Evolutionary conservation across 2,888 invertebrate genomes (phyloP).

Genomic region (Phania funesta): DNA sequence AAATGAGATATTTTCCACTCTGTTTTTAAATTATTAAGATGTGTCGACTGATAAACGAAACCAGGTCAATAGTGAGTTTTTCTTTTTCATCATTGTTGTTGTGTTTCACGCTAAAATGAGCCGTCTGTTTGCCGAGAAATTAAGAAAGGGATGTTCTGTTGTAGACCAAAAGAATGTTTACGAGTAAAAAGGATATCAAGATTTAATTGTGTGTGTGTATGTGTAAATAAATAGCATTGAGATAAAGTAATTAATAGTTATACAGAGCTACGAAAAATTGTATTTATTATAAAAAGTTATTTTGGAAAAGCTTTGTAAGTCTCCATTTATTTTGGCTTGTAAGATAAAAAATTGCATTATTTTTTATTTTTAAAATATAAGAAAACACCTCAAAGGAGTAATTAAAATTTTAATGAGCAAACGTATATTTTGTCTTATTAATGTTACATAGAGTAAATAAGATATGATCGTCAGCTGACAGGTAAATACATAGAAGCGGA

Average conservation of each 20-base stretch:
- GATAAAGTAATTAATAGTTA: slow-evolving; percentile 10
- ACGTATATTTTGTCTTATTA: too few relatives aligned
- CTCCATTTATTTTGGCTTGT: too few relatives aligned
- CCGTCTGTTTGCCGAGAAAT: not conserved
- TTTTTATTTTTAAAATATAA: too few relatives aligned
- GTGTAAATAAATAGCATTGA: not conserved
- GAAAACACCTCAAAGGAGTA: too few relatives aligned
- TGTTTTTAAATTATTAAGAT: slow-evolving; percentile 40
- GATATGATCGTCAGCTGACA: too few relatives aligned
- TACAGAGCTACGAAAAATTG: too few relatives aligned
- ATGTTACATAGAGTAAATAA: too few relatives aligned
- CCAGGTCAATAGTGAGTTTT: slow-evolving; percentile 54
- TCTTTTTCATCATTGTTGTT: slow-evolving; percentile 3
- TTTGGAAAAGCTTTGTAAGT: too few relatives aligned
- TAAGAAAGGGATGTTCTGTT: slow-evolving; percentile 20
- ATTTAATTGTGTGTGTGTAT: slow-evolving; percentile 22
- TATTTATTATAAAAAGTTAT: too few relatives aligned
- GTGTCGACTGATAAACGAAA: slow-evolving; percentile 47
- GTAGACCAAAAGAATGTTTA: not conserved
- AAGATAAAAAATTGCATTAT: too few relatives aligned
- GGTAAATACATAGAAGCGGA: too few relatives aligned
- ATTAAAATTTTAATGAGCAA: too few relatives aligned
- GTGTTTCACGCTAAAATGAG: not conserved
- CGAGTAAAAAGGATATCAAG: not conserved
- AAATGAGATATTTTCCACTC: slow-evolving; percentile 28